Evolutionary conservation across 2,797 vertebrate species (phyloP), one percentile per base, ranked within the genome.

Genomic region (Liparis tanakae): DNA sequence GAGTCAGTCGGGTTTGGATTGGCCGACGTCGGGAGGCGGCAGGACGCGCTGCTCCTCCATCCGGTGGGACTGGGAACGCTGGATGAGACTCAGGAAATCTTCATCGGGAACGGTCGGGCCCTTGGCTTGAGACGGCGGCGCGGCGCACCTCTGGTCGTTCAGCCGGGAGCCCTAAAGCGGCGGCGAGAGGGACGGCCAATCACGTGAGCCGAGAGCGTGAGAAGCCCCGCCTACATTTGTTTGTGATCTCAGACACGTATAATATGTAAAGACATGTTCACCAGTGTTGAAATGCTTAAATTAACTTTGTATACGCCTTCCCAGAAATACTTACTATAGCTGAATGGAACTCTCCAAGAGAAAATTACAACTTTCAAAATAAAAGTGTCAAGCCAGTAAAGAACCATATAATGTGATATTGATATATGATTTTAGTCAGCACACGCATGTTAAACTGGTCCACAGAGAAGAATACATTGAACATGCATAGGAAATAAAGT

Each of bases 21-120:
- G 90, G n/a, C 82, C 61, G 76, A 84, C 76, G 0, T 41, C 76
- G 59, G 94, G 86, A 8, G 96, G 96, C 51, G 96, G 84, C 25
- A 94, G 88, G 14, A 98, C 97, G 76, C 98, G 94, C 72, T 99
- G 98, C 80, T 99, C 98, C 69, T 99, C 98, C 95, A 99, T 98
- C 78, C 97, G 93, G 84, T 98, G 99, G 0, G 95, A 96, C 91
- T 99, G 98, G 0, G 97, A 97, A 50, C 95, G 96, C 80, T 98
- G 78, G 85, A 99, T 97, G 73, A 99, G 95, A 88, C 96, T 97
- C 82, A 99, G 96, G 67, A 99, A 99, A 80, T 99, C 98, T 84
- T 99, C 97, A 56, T 97, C 97, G 4, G 98, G 97, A 68, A 99
- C 51, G 7, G 51, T 99, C 1, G 93, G 91, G 22, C 96, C 97